phyloP scores from a whole-genome alignment of 2,888 invertebrate genomes.

The Nesidiocoris tenuis region DNA sequence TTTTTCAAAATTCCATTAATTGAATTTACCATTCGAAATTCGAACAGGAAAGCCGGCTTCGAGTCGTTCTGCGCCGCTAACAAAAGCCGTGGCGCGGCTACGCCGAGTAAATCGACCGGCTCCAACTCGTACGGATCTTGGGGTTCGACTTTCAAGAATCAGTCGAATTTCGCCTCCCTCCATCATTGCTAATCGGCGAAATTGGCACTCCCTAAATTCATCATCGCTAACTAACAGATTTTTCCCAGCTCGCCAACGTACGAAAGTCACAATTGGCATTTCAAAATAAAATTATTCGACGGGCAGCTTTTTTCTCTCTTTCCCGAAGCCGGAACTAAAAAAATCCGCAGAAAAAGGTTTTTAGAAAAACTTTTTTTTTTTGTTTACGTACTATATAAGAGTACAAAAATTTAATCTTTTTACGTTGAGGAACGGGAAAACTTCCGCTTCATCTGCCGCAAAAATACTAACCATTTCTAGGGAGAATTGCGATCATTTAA shows the following conservation, averaged over 20 bases:
- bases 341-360: too few relatives aligned
- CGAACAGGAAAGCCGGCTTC: conserved; percentile 30
- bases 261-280: not conserved
- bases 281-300: too few relatives aligned
- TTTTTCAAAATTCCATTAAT: too few relatives aligned
- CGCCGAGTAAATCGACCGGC: not conserved
- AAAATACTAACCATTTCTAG: too few relatives aligned
- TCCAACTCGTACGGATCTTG: conserved; percentile 24
- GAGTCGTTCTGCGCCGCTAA: conserved; percentile 19
- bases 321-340: too few relatives aligned
- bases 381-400: too few relatives aligned
- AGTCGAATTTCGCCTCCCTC: conserved; percentile 28
- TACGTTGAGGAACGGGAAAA: too few relatives aligned
- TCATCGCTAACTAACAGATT: not conserved
- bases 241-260: not conserved
- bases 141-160: conserved; percentile 32
- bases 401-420: too few relatives aligned
- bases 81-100: not conserved
- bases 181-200: conserved; percentile 24
- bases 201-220: not conserved
- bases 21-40: not conserved
- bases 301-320: too few relatives aligned
- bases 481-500: too few relatives aligned
- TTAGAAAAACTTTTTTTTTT: too few relatives aligned
- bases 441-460: too few relatives aligned